A percentile compares a stretch with the other conserved stretches of the same genome.
Evolutionary conservation across 2,888 invertebrate species (phyloP).

Genomic region (Chloroclystis v-ata): DNA sequence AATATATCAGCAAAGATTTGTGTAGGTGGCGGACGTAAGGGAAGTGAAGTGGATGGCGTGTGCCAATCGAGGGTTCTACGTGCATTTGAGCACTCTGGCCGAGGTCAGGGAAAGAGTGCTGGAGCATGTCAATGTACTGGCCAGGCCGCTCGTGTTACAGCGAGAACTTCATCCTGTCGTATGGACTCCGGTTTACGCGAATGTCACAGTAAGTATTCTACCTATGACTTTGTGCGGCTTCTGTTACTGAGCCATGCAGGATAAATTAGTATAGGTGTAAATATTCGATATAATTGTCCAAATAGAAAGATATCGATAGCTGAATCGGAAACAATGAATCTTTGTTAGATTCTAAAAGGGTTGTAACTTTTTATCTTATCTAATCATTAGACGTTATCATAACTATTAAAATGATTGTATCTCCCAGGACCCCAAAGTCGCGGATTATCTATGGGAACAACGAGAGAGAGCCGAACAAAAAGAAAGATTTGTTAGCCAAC

Average conservation of each 20-base stretch:
- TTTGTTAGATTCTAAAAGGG: no score
- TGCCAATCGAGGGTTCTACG: conserved; percentile 96
- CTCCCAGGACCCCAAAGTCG: conserved; percentile 89
- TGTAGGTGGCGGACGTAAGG: conserved; percentile 89
- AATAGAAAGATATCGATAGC: no score
- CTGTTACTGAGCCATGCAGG: conserved; percentile 1
- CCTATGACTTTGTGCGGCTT: conserved; percentile 14
- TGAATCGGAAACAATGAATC: no score
- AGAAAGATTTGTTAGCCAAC: conserved; percentile 83
- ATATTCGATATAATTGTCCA: not conserved
- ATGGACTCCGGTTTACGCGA: conserved; percentile 98
- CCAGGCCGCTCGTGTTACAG: conserved; percentile 94
- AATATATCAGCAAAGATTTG: conserved; percentile 34
- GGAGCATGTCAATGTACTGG: conserved; percentile 98
- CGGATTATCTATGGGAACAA: conserved; percentile 93
- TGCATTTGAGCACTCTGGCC: conserved; percentile 96
- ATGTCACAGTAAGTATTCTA: conserved; percentile 83
- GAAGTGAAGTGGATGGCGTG: conserved; percentile 99
- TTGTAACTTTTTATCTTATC: not conserved
- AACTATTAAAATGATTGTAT: no score
- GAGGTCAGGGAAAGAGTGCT: conserved; percentile 98
- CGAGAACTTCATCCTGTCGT: conserved; percentile 91
- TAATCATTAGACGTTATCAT: no score
- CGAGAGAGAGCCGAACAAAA: conserved; percentile 88
- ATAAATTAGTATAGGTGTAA: no score